Base-by-base conservation (phyloP, 2,888 invertebrate species). In the Xanthorhoe designata region DNA sequence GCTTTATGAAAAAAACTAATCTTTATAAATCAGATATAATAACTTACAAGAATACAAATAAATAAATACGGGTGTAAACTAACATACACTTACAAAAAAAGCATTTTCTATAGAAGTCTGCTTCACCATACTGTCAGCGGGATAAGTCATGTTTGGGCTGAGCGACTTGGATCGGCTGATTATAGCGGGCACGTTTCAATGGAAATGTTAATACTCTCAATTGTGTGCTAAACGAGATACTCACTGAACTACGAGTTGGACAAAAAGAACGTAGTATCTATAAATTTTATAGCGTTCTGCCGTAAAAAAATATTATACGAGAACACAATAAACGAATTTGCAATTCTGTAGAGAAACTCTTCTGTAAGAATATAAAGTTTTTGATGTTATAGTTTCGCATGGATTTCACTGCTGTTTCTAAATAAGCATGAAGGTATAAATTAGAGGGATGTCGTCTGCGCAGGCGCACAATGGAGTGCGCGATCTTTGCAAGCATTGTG, bases 371-470 rank as follows among this genome's bases (percentile, higher is more conserved):
- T 82, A 81, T 86, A 85, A 87, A 86, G 88, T 85, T 78, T 82
- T 79, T 85, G 81, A 83, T 85, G 81, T 71, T 80, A 77, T 80
- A 84, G 79, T 83, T 88, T 85, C 75, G 77, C 79, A 78, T 79
- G 80, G 78, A 84, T 89, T 89, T 78, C 83, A 83, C 71, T 84
- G 82, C 75, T 81, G 81, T 84, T 81, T 74, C 81, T 88, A 87
- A 90, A 88, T 85, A 84, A 86, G 87, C 92, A 89, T 92, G 92
- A 92, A 90, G 89, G 81, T 89, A 92, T 93, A 93, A 92, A 92
- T 93, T 90, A 90, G 82, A 76, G 78, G 78, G 80, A 83, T 79
- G 85, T 86, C 86, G 81, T 75, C 79, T 73, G 83, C 83, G 82
- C 83, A 71, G 79, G 79, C 83, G 81, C 82, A 89, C 87, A 90